Evolutionary conservation across 23 tunicate genomes (phyloP).

Genomic region (Ascidia mentula): DNA sequence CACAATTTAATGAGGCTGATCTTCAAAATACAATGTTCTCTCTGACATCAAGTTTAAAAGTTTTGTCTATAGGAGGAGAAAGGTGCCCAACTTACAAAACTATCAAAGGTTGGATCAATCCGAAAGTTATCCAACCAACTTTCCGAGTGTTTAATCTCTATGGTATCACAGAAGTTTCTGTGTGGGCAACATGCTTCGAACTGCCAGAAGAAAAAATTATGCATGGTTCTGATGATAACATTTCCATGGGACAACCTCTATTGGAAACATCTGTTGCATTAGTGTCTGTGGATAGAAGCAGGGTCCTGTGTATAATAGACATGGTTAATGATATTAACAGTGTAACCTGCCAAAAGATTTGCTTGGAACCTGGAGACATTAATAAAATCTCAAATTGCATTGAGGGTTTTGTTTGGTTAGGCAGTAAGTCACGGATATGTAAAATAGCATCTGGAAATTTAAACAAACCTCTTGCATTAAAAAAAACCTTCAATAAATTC

Average conservation of each 20-base stretch:
- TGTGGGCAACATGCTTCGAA: slow-evolving; percentile 69
- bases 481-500: neutral
- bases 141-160: slow-evolving; percentile 60
- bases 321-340: neutral
- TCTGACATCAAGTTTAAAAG: slow-evolving; percentile 28
- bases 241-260: slow-evolving; percentile 67
- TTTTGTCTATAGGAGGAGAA: slow-evolving; percentile 81
- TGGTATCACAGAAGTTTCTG: slow-evolving; percentile 95
- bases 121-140: neutral
- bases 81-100: slow-evolving; percentile 63
- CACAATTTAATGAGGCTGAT: slow-evolving; percentile 22
- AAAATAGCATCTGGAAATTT: neutral
- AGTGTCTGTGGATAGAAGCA: slow-evolving; percentile 1
- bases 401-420: neutral
- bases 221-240: neutral
- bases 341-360: neutral
- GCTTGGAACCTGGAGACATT: neutral
- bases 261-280: slow-evolving; percentile 47
- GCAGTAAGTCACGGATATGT: neutral
- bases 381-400: neutral
- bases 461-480: neutral
- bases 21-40: slow-evolving; percentile 28
- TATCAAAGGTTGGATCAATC: slow-evolving; percentile 41
- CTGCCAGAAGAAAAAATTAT: slow-evolving; percentile 31
- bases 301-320: neutral